Conservation (phyloP, 2,888 invertebrate species). For the Ectemnius lituratus region DNA sequence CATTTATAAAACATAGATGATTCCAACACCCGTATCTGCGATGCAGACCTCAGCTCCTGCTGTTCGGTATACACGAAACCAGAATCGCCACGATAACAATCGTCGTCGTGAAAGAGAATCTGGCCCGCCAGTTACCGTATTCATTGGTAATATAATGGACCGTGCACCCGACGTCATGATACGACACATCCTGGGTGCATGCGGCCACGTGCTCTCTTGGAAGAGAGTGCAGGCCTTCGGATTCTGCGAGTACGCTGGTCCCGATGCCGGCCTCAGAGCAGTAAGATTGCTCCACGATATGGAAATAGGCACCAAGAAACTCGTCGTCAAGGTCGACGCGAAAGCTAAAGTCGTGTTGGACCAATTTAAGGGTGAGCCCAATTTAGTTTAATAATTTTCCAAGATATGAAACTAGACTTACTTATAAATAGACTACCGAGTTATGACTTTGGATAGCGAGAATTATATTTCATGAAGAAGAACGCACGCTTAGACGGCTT, state of each 20-base stretch:
- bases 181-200: conserved; percentile 92
- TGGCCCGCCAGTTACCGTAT: conserved; percentile 97
- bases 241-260: conserved; percentile 97
- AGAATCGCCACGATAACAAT: conserved; percentile 73
- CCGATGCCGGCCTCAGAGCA: conserved; percentile 96
- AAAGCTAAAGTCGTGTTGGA: conserved; percentile 97
- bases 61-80: conserved; percentile 73
- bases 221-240: conserved; percentile 98
- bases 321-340: conserved; percentile 98
- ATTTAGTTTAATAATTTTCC: background rate
- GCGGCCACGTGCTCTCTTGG: conserved; percentile 97
- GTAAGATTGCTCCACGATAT: conserved; percentile 95
- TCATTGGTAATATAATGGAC: conserved; percentile 97
- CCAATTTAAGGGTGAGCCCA: conserved; percentile 88
- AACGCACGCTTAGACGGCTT: too few relatives aligned
- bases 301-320: conserved; percentile 93
- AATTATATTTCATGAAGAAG: too few relatives aligned
- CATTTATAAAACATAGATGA: conserved; percentile 76
- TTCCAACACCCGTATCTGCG: conserved; percentile 77
- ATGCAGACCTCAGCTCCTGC: conserved; percentile 77
- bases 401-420: too few relatives aligned
- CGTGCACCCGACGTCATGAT: conserved; percentile 97
- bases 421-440: too few relatives aligned
- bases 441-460: too few relatives aligned
- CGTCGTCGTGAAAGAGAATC: conserved; percentile 74